A percentile compares a stretch with the other conserved stretches of the same genome.
These are phyloP conservation scores for Caretta caretta DNA, from an alignment of 2,113 vertebrate genomes.

Conservation along the genomic window DNA sequence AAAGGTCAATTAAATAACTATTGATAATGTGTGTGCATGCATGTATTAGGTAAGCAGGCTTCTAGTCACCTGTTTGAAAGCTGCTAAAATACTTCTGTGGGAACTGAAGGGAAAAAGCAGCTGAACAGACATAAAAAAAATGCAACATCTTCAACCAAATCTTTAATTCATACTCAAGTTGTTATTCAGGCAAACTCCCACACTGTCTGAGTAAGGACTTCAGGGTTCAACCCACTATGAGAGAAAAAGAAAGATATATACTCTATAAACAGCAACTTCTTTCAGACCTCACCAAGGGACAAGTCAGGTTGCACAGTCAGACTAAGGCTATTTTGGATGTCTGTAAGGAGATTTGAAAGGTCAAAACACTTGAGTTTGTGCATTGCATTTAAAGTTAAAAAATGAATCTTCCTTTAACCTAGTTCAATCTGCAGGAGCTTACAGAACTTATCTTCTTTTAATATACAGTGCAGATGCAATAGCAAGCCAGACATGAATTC, in stretches of 20 bases:
- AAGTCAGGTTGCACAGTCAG: neutral
- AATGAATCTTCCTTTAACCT: neutral
- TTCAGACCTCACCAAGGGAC: neutral
- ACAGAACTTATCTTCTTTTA: neutral
- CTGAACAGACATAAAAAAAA: neutral
- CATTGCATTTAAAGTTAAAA: conserved; percentile 4
- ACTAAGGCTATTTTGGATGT: conserved; percentile 11
- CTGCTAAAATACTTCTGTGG: neutral
- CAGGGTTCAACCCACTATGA: neutral
- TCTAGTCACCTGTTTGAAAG: neutral
- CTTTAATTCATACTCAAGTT: neutral
- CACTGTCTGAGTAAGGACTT: neutral
- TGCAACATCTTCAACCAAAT: neutral
- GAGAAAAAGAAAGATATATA: neutral
- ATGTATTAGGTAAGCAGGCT: neutral
- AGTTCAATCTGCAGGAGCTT: neutral
- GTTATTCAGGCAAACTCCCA: neutral
- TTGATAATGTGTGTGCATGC: neutral
- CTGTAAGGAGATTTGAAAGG: conserved; percentile 3
- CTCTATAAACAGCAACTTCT: neutral
- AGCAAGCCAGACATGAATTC: neutral
- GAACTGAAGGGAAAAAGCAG: neutral
- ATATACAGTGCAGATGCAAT: neutral
- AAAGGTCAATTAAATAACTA: neutral
- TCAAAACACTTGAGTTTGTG: neutral